Evolutionary conservation across 2,113 vertebrate species (phyloP).

Genomic region (Podocnemis expansa): DNA sequence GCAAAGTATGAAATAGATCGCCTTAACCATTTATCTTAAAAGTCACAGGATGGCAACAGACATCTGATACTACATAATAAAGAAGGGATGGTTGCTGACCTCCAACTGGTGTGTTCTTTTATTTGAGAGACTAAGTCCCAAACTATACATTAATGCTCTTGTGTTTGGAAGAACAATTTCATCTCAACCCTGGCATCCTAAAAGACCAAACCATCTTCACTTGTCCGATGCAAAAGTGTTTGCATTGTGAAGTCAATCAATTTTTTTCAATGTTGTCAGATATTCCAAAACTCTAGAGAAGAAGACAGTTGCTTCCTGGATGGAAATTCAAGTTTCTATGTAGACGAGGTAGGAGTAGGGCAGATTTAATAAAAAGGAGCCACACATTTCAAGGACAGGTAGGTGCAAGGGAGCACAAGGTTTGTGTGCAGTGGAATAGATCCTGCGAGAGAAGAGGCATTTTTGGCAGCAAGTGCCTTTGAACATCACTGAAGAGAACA

Average conservation of each 20-base stretch:
- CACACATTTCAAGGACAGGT: neutral
- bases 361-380: neutral
- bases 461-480: neutral
- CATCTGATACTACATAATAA: neutral
- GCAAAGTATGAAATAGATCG: neutral
- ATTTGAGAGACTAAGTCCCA: neutral
- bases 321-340: neutral
- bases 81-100: neutral
- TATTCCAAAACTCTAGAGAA: neutral
- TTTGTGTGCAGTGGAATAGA: neutral
- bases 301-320: neutral
- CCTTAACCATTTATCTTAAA: neutral
- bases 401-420: neutral
- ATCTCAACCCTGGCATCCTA: neutral
- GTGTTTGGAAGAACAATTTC: neutral
- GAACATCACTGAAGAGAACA: neutral
- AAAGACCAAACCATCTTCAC: neutral
- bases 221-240: neutral
- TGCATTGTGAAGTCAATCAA: neutral
- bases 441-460: neutral
- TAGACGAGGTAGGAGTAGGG: neutral
- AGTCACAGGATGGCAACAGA: neutral
- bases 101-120: slow-evolving; percentile 16
- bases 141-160: neutral
- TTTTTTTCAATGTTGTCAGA: neutral